Base-by-base conservation (phyloP, 2,113 vertebrate genomes). In the Corydoras maculifer region DNA sequence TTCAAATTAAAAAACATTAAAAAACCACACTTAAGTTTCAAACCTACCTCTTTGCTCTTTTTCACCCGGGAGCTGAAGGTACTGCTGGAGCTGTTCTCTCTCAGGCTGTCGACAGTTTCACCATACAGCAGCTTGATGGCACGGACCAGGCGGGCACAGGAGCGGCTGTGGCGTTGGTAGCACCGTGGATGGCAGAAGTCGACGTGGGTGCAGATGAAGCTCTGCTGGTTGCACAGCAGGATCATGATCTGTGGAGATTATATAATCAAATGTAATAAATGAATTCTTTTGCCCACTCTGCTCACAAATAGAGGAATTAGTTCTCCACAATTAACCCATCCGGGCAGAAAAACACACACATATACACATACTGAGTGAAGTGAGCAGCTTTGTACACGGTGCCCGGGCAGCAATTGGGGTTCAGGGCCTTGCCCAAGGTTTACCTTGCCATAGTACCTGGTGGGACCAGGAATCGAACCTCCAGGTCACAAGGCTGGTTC, bases 181-280 rank as follows among this genome's bases (percentile, higher is more conserved):
- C 97, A 99, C 84, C 94, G 94, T 0, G 97, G 95, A 78, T 98
- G 97, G 76, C 97, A 99, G 86, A 94, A 99, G 84, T 99, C 97
- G 8, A 95, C 73, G 29, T 99, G 97, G 2, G 93, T 94, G 43
- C 97, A 99, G 82, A 99, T 99, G 86, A 99, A 99, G 74, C 95
- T 99, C 76, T 99, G 97, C 84, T 99, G 97, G 85, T 98, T 99
- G 89, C 96, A 98, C 59, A 99, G 80, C 2, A 98, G 85, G 79
- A 99, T 95, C 95, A 98, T 99, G 50, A 99, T 94, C 96, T 99
- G 86, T 51, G 79, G 85, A 25, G 15, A 25, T 25, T 25, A 25
- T 25, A 25, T 57, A 29, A 31, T 62, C 15, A 35, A 10, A 5
- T 15, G 15, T 14, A 14, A 12, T 43, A 1, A 43, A 8, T 43